Conservation (phyloP, 2,113 vertebrate genomes). For the Hypanus sabinus region DNA sequence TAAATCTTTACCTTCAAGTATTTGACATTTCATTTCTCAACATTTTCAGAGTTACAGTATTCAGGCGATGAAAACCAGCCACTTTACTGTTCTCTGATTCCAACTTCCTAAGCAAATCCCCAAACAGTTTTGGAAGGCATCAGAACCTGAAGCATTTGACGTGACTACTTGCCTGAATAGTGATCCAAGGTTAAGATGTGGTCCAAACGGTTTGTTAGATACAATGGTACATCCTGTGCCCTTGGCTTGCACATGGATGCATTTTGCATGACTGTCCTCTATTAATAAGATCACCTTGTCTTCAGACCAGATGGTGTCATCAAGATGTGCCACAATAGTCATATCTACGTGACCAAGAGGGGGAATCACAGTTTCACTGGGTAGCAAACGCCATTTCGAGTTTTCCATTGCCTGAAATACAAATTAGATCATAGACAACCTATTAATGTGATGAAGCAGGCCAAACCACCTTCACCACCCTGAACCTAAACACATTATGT, state of each 20-base stretch:
- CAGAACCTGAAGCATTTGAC: neutral
- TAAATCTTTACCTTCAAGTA: no score
- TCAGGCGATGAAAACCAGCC: no score
- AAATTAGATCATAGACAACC: slow-evolving; percentile 20
- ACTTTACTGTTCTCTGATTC: neutral
- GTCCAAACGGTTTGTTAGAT: slow-evolving; percentile 63
- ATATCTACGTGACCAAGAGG: slow-evolving; percentile 54
- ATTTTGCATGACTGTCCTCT: slow-evolving; percentile 52
- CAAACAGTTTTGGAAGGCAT: neutral
- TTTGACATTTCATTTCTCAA: no score
- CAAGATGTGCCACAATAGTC: slow-evolving; percentile 61
- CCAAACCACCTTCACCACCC: neutral
- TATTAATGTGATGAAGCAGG: neutral
- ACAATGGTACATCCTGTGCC: slow-evolving; percentile 75
- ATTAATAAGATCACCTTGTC: slow-evolving; percentile 61
- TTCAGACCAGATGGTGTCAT: slow-evolving; percentile 60
- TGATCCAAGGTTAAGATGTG: slow-evolving; percentile 66
- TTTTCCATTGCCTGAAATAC: slow-evolving; percentile 51
- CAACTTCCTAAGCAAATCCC: neutral
- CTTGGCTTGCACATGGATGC: slow-evolving; percentile 54
- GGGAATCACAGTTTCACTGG: slow-evolving; percentile 60
- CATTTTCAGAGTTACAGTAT: no score
- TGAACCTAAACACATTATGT: no score
- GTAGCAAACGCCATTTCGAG: slow-evolving; percentile 65
- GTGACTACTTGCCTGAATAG: slow-evolving; percentile 69